Conservation (phyloP, 2,797 vertebrate species). For the Bucorvus abyssinicus region DNA sequence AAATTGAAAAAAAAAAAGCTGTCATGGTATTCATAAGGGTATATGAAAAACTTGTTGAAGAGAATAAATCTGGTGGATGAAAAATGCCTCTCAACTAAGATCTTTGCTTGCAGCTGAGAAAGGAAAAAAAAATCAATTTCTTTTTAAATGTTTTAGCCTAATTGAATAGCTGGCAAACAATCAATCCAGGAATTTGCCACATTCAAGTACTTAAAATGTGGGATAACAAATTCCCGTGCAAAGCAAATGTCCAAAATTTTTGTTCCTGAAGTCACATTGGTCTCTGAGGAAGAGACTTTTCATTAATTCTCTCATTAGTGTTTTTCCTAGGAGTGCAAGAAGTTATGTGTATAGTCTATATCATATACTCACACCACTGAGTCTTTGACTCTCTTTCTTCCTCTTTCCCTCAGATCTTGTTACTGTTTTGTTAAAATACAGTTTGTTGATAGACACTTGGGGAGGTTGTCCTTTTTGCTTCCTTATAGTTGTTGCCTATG, state of each 20-base stretch:
- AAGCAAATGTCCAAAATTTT: neutral
- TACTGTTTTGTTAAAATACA: neutral
- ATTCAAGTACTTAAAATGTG: neutral
- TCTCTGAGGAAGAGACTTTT: neutral
- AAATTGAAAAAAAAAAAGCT: neutral
- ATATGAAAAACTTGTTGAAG: neutral
- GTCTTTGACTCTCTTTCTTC: neutral
- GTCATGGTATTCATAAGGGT: neutral
- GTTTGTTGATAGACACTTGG: neutral
- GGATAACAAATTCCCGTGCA: neutral
- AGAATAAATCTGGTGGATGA: neutral
- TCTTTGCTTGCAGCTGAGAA: neutral
- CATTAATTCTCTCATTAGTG: neutral
- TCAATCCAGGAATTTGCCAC: neutral
- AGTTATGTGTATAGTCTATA: neutral
- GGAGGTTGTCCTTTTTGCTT: neutral
- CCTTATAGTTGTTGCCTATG: neutral
- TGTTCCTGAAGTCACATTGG: neutral
- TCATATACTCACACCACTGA: accelerated
- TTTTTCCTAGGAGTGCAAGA: neutral
- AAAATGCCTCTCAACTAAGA: neutral
- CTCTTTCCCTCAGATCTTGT: neutral
- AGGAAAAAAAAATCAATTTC: constrained; percentile 10
- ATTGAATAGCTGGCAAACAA: constrained; percentile 35
- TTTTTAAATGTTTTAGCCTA: neutral